Base-by-base conservation (phyloP, 1,140 invertebrate species). In the Penaeus vannamei region DNA sequence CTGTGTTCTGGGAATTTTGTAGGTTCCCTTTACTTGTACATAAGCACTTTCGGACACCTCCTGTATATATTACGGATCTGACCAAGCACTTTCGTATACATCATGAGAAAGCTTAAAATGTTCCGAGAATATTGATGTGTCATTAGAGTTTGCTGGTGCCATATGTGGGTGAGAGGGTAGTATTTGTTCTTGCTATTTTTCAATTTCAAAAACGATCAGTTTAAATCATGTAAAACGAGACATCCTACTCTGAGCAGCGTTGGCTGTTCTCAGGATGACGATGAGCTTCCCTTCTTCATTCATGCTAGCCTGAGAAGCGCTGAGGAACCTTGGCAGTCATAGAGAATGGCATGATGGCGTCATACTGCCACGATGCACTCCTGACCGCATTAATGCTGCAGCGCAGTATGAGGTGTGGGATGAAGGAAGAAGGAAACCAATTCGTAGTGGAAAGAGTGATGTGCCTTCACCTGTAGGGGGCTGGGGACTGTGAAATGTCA, bases 131-230 rank as follows among this genome's bases (percentile, higher is more conserved):
- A 69, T 64, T 84, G 46, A 46, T 66, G 62, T 84, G 36, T 84
- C 62, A n/a, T 66, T 84, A 66, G 61, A 84, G 69, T 20, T 84
- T 84, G 83, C 83, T 84, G 83, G 83, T 42, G 66, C 42, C 82
- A 84, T 84, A 84, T 84, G 64, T 84, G 83, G 83, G 83, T 69
- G 83, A 64, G 83, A 69, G 83, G 83, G 83, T 84, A 84, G 83
- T 32, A 69, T 84, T 64, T 46, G 69, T 84, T 64, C n/a, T 46
- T 36, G 83, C 61, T 22, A 64, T 32, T 69, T 42, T 84, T 61
- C 42, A 53, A 79, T 79, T 22, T 46, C 4, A 32, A 29, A 20
- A 77, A 77, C 42, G 72, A 29, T 60, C 22, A 81, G 60, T 26
- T 5, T 26, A 46, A 59, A 81, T 81, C 42, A 29, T 76, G 29